Conservation (phyloP, 37 sponge, comb jelly and placozoan species). For the Mnemiopsis leidyi region DNA sequence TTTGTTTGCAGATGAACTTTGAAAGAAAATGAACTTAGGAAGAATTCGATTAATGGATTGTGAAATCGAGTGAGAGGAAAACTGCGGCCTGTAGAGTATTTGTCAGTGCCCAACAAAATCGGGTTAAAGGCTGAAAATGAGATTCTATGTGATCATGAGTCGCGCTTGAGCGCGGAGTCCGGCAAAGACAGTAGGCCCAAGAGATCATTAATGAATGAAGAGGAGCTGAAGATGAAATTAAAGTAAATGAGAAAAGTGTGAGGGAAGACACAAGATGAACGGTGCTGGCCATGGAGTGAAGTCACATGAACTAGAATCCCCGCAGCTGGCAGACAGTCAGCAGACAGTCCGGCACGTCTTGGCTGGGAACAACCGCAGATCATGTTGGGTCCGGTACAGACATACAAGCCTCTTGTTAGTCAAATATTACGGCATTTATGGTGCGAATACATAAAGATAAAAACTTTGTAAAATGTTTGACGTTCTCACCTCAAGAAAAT, state of each 20-base stretch:
- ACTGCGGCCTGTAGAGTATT: background rate
- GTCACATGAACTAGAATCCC: background rate
- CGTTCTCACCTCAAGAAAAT: constrained; percentile 36
- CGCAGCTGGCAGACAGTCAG: background rate
- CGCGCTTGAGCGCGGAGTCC: background rate
- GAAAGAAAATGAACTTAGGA: too few relatives aligned
- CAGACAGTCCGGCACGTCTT: background rate
- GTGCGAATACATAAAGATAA: too few relatives aligned
- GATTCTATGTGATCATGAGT: background rate
- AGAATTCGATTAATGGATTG: background rate
- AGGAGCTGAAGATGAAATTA: background rate
- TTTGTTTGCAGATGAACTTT: too few relatives aligned
- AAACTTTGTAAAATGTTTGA: too few relatives aligned
- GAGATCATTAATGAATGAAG: background rate
- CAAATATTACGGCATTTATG: too few relatives aligned
- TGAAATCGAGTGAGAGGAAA: background rate
- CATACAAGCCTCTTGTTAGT: too few relatives aligned
- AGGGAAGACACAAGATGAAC: background rate
- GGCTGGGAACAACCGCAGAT: too few relatives aligned
- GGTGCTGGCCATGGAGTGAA: background rate
- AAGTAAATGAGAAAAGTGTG: background rate
- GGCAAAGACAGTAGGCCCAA: background rate
- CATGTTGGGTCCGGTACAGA: too few relatives aligned
- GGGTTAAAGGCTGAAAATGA: background rate
- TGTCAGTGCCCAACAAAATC: background rate